Evolutionary conservation across 2,113 vertebrate genomes (phyloP).

Genomic region (Eublepharis macularius): DNA sequence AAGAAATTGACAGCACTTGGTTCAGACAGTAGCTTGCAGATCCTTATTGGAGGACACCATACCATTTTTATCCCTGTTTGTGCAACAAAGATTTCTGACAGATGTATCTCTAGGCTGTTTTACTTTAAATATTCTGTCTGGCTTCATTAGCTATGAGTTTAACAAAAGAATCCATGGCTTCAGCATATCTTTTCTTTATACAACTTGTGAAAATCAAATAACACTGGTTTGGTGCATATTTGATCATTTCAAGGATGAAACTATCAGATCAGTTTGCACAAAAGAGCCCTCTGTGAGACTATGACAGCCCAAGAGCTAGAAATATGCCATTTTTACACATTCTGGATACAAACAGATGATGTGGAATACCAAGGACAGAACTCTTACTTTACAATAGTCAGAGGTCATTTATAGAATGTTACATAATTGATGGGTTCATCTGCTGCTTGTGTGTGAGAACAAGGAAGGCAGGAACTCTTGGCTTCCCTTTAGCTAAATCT

Average conservation of each 20-base stretch:
- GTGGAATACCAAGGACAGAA: not conserved
- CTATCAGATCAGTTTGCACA: not conserved
- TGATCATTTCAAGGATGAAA: not conserved
- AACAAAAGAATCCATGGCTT: not conserved
- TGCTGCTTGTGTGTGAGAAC: not conserved
- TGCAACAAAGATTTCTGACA: constrained; percentile 5
- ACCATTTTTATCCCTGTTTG: not conserved
- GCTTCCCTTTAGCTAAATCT: not conserved
- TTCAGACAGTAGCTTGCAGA: not conserved
- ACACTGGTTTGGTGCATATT: not conserved
- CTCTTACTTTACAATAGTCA: not conserved
- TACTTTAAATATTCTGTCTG: not conserved
- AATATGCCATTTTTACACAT: not conserved
- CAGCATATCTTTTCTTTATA: not conserved
- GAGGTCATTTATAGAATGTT: not conserved
- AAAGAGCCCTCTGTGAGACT: not conserved
- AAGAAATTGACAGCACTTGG: not conserved
- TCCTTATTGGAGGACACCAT: not conserved
- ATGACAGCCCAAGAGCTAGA: not conserved
- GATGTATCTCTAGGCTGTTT: not conserved
- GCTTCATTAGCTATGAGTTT: not conserved
- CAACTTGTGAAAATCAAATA: not conserved
- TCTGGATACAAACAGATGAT: not conserved
- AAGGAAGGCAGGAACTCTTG: not conserved
- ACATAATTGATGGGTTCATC: not conserved